phyloP scores from a whole-genome alignment of 2,888 invertebrate genomes.

The Aporophyla nigra region DNA sequence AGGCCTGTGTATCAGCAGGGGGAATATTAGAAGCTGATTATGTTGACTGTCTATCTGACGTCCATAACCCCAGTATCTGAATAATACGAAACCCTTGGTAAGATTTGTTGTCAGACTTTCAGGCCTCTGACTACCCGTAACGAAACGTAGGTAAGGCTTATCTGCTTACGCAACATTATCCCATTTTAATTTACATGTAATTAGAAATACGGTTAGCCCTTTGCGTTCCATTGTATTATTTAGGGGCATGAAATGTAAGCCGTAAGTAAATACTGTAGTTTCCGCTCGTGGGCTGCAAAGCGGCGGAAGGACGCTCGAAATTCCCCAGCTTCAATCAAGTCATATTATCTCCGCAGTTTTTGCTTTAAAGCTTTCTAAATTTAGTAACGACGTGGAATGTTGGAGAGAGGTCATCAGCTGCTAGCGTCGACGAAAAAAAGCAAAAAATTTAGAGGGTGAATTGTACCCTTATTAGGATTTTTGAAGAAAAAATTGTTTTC shows the following conservation, averaged over 20 bases:
- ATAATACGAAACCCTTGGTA: background rate
- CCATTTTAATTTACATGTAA: constrained; percentile 30
- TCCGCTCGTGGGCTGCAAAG: constrained; percentile 63
- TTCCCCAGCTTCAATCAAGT: constrained; percentile 62
- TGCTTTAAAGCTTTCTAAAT: constrained; percentile 64
- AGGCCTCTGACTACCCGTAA: background rate
- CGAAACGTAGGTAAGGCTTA: too few relatives aligned
- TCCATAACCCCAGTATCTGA: background rate
- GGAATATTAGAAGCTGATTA: too few relatives aligned
- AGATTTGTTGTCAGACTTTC: background rate
- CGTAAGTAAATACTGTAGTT: constrained; percentile 59
- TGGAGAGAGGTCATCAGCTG: constrained; percentile 66
- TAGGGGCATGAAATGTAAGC: constrained; percentile 54
- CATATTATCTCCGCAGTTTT: constrained; percentile 61
- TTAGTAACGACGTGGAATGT: constrained; percentile 68
- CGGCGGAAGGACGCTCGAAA: constrained; percentile 64
- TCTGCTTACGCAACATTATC: background rate
- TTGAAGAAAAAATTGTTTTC: constrained; percentile 21
- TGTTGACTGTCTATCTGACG: background rate
- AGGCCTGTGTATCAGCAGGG: too few relatives aligned
- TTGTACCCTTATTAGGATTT: constrained; percentile 57
- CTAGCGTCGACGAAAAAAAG: constrained; percentile 48
- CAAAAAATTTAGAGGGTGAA: constrained; percentile 58
- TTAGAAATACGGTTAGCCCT: constrained; percentile 21
- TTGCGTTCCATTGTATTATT: constrained; percentile 42